Conservation (phyloP, 2,113 vertebrate genomes). For the Poeciliopsis retropinna region DNA sequence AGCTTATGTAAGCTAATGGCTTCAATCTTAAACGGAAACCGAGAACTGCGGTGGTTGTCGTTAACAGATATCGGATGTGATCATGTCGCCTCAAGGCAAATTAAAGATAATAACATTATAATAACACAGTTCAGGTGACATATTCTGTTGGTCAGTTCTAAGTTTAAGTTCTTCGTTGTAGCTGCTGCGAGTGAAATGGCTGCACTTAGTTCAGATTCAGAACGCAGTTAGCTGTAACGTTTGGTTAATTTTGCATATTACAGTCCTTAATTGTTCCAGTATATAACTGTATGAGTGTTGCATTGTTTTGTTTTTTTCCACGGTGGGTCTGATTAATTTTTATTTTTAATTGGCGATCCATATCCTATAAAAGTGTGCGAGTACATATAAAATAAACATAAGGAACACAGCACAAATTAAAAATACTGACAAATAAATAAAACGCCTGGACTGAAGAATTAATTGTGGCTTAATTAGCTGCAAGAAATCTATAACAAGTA, state of each 20-base stretch:
- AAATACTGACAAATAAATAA: not conserved
- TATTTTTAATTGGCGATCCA: not conserved
- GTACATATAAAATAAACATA: not conserved
- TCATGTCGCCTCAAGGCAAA: constrained; percentile 1
- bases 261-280: not conserved
- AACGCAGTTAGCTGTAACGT: not conserved
- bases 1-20: constrained; percentile 23
- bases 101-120: not conserved
- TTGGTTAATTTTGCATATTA: not conserved
- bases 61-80: constrained; percentile 33
- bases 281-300: not conserved
- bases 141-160: not conserved
- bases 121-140: not conserved
- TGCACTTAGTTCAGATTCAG: not conserved
- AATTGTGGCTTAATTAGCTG: not conserved
- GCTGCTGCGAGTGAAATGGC: not conserved
- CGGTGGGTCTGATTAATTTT: not conserved
- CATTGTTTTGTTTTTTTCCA: not conserved
- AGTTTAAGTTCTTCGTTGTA: not conserved
- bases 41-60: constrained; percentile 22
- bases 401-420: not conserved
- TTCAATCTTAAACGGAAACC: constrained; percentile 15
- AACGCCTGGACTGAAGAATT: not conserved
- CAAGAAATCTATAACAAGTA: not conserved
- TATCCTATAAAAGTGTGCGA: not conserved